These are phyloP conservation scores for Menura novaehollandiae DNA, from an alignment of 2,113 vertebrate genomes.

Conservation along the genomic window DNA sequence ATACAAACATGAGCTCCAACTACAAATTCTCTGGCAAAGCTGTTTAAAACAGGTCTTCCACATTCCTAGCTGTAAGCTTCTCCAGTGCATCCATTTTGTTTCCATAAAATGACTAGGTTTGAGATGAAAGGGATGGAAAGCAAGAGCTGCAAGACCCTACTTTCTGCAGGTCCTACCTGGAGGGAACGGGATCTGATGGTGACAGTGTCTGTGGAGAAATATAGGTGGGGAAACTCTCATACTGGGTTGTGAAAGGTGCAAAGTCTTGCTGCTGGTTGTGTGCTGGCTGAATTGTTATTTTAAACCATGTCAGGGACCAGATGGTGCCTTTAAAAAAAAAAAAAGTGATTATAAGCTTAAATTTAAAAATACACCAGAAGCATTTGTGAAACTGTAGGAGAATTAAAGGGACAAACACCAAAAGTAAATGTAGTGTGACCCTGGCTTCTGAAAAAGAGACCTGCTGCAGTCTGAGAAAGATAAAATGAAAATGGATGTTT, in stretches of 20 bases:
- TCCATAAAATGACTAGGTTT: neutral
- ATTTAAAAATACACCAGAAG: slow-evolving; percentile 24
- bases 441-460: neutral
- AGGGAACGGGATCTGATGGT: fast-evolving
- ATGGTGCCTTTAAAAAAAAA: neutral
- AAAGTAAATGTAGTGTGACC: neutral
- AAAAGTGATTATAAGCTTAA: slow-evolving; percentile 19
- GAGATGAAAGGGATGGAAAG: neutral
- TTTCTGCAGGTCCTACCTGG: neutral
- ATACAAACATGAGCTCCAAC: neutral
- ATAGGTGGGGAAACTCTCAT: neutral
- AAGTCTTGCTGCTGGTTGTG: neutral
- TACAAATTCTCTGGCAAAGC: neutral
- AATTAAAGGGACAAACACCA: slow-evolving; percentile 43
- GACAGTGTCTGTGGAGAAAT: neutral
- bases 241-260: neutral
- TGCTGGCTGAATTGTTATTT: slow-evolving; percentile 16
- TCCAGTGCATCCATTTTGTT: neutral
- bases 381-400: neutral
- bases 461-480: neutral
- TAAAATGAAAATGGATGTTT: slow-evolving; percentile 3
- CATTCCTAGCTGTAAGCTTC: neutral
- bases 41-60: neutral
- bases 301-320: slow-evolving; percentile 35
- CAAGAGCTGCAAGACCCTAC: neutral